Conservation (phyloP, 2,888 invertebrate genomes). For the Polydrusus cervinus region DNA sequence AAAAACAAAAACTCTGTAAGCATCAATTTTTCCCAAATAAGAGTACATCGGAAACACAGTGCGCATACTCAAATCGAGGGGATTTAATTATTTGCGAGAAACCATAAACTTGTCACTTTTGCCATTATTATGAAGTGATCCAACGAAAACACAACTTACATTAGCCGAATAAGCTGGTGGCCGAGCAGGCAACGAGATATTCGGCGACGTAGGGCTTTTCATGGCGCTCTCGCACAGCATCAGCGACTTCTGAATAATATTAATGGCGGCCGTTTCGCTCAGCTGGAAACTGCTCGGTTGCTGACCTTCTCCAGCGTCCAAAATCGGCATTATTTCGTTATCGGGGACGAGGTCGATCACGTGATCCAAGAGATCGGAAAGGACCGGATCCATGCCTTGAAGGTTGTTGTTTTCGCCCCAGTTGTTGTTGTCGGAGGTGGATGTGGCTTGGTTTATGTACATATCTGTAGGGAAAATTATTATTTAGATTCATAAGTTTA, state of each 20-base stretch:
- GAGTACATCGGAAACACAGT: too few species aligned
- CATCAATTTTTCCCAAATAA: too few species aligned
- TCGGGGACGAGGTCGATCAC: slow-evolving; percentile 81
- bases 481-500: background rate
- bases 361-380: slow-evolving; percentile 55
- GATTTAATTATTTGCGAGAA: too few species aligned
- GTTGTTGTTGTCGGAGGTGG: slow-evolving; percentile 64
- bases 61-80: too few species aligned
- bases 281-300: slow-evolving; percentile 66
- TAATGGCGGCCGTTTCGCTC: slow-evolving; percentile 88
- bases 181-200: slow-evolving; percentile 73
- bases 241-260: slow-evolving; percentile 91
- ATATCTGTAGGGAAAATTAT: slow-evolving; percentile 12
- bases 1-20: too few species aligned
- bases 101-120: too few species aligned
- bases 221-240: slow-evolving; percentile 87
- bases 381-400: slow-evolving; percentile 59
- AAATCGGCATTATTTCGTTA: slow-evolving; percentile 66
- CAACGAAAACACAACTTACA: slow-evolving; percentile 30
- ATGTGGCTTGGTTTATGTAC: slow-evolving; percentile 58
- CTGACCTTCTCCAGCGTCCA: slow-evolving; percentile 65
- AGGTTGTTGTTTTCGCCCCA: slow-evolving; percentile 69
- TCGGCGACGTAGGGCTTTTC: slow-evolving; percentile 77
- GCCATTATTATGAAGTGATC: too few species aligned
- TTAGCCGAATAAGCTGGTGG: slow-evolving; percentile 65